Evolutionary conservation across 2,113 vertebrate genomes (phyloP).

Genomic region (Notothenia coriiceps): DNA sequence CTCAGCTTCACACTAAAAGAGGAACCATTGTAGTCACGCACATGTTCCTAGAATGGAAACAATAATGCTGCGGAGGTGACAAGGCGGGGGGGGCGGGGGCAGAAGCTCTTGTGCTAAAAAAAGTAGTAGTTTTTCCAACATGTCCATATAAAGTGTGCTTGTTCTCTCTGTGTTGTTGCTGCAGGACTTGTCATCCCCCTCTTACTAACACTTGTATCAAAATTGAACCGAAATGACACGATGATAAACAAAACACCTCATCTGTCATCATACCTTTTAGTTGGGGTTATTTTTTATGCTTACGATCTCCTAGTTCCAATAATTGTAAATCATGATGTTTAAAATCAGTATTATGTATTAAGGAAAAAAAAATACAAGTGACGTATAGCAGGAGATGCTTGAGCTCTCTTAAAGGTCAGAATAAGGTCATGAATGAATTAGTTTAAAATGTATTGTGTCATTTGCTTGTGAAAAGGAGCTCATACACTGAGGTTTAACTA

Average conservation of each 20-base stretch:
- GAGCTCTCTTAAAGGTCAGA: no score
- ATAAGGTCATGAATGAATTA: no score
- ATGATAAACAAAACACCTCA: neutral
- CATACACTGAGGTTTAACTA: neutral
- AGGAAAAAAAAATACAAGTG: no score
- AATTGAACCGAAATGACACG: neutral
- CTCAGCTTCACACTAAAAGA: neutral
- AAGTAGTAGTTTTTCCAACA: neutral
- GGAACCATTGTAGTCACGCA: conserved; percentile 29
- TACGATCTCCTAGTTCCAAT: no score
- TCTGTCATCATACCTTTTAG: no score
- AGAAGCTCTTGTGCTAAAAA: neutral
- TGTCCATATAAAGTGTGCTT: conserved; percentile 41
- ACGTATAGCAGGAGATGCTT: no score
- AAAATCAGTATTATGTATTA: no score
- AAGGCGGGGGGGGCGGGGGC: neutral
- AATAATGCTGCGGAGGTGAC: conserved; percentile 10
- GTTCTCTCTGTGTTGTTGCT: neutral
- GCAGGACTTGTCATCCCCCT: neutral
- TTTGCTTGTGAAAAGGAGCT: no score
- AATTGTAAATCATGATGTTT: no score
- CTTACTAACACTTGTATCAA: neutral
- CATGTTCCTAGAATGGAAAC: conserved; percentile 40
- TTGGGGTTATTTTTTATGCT: no score
- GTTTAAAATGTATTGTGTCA: no score